These are phyloP conservation scores for Orestias chungarensis DNA, from an alignment of 2,797 vertebrate species.

Conservation along the genomic window DNA sequence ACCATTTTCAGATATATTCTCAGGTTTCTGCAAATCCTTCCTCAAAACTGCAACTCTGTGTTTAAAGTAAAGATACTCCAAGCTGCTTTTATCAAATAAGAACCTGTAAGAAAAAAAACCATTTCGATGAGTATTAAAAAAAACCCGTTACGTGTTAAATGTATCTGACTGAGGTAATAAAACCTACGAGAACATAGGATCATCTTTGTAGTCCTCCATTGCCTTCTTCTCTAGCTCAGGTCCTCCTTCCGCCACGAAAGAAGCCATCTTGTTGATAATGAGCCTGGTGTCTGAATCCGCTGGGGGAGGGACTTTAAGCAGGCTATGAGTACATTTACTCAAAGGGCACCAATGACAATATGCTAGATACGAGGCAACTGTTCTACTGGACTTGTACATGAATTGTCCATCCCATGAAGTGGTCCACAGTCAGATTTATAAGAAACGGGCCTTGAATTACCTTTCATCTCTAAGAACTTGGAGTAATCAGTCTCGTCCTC, in stretches of 20 bases:
- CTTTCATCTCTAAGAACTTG: slow-evolving; percentile 93
- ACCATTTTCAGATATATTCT: slow-evolving; percentile 67
- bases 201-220: slow-evolving; percentile 93
- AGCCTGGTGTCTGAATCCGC: slow-evolving; percentile 92
- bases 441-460: slow-evolving; percentile 77
- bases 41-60: slow-evolving; percentile 90
- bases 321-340: slow-evolving; percentile 94
- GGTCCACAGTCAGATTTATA: slow-evolving; percentile 45
- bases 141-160: not conserved
- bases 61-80: slow-evolving; percentile 95
- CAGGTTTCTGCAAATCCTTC: slow-evolving; percentile 75
- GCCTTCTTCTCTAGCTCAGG: slow-evolving; percentile 92
- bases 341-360: slow-evolving; percentile 84
- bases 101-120: slow-evolving; percentile 78
- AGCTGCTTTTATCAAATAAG: slow-evolving; percentile 91
- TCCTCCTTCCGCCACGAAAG: slow-evolving; percentile 95
- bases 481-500: slow-evolving; percentile 87
- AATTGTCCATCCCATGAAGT: slow-evolving; percentile 48
- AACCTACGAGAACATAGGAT: slow-evolving; percentile 92
- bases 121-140: not conserved
- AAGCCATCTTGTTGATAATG: slow-evolving; percentile 96
- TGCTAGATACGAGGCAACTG: slow-evolving; percentile 81
- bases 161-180: not conserved
- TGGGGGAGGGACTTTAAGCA: slow-evolving; percentile 99
- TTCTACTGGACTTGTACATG: slow-evolving; percentile 49